These are phyloP conservation scores for Cacoxenus indagator DNA, from an alignment of 2,888 invertebrate species.

Conservation along the genomic window DNA sequence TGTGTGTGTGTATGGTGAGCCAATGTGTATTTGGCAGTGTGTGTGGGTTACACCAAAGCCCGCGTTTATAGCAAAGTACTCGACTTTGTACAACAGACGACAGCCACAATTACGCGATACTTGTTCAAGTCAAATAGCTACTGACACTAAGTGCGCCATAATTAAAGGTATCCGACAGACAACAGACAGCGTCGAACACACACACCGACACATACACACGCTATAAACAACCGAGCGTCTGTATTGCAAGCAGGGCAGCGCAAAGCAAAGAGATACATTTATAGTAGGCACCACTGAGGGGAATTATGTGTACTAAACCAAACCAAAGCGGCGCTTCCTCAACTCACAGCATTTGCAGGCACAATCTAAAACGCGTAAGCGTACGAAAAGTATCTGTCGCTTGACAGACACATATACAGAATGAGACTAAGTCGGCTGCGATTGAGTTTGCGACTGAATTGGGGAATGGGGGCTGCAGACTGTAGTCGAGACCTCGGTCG, in stretches of 20 bases:
- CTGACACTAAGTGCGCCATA: constrained; percentile 59
- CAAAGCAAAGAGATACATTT: background rate
- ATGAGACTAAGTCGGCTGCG: constrained; percentile 21
- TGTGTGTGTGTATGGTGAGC: background rate
- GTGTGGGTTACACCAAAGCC: constrained; percentile 2
- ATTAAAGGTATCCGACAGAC: constrained; percentile 51
- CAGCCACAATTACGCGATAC: constrained; percentile 39
- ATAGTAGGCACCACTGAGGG: constrained; percentile 2
- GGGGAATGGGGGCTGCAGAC: background rate
- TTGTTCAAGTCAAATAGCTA: constrained; percentile 52
- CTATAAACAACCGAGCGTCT: background rate
- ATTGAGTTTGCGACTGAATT: background rate
- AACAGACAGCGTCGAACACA: constrained; percentile 18
- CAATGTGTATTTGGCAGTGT: background rate
- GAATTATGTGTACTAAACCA: too few species aligned
- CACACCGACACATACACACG: constrained; percentile 2
- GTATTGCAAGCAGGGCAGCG: background rate
- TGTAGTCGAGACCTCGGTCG: background rate
- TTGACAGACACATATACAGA: constrained; percentile 37
- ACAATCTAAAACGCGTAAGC: constrained; percentile 10
- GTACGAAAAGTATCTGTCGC: too few species aligned
- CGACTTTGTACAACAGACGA: background rate
- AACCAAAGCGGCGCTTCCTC: background rate
- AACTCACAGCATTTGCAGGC: constrained; percentile 21
- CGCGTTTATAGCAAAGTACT: background rate